A percentile compares a stretch with the other conserved stretches of the same genome.
Conservation (phyloP, 1,140 invertebrate species). For the Drosophila littoralis region DNA sequence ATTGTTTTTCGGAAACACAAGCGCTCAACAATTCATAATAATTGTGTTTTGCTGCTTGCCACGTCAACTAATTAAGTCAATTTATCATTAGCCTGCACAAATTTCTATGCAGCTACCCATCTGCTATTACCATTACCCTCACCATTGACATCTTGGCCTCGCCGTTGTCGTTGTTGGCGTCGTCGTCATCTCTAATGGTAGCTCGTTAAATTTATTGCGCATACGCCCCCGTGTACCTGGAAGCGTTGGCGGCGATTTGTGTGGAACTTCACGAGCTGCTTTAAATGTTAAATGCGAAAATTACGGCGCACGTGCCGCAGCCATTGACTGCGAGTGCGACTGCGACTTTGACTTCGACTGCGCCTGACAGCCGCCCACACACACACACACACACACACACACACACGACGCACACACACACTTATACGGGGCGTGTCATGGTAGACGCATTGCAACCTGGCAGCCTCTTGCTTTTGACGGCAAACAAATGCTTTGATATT, state of each 20-base stretch:
- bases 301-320: constrained; percentile 74
- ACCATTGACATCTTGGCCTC: constrained; percentile 52
- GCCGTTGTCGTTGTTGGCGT: constrained; percentile 25
- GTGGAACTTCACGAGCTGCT: constrained; percentile 58
- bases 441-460: constrained; percentile 23
- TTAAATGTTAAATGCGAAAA: constrained; percentile 81
- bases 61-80: constrained; percentile 81
- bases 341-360: constrained; percentile 38
- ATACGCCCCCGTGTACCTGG: constrained; percentile 72
- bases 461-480: constrained; percentile 75
- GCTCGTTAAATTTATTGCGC: constrained; percentile 81
- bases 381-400: constrained; percentile 8
- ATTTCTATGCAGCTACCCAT: constrained; percentile 28
- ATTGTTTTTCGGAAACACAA: constrained; percentile 47
- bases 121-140: neutral
- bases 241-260: constrained; percentile 32
- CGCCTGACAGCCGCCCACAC: constrained; percentile 24
- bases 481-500: constrained; percentile 82
- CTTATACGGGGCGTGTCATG: constrained; percentile 58
- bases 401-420: constrained; percentile 5
- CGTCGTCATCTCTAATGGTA: constrained; percentile 65
- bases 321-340: constrained; percentile 55
- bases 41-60: constrained; percentile 66
- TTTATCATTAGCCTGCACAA: constrained; percentile 72
- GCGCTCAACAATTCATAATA: constrained; percentile 57